These are phyloP conservation scores for Drosophila sulfurigaster DNA, from an alignment of 1,140 invertebrate genomes.

Conservation along the genomic window DNA sequence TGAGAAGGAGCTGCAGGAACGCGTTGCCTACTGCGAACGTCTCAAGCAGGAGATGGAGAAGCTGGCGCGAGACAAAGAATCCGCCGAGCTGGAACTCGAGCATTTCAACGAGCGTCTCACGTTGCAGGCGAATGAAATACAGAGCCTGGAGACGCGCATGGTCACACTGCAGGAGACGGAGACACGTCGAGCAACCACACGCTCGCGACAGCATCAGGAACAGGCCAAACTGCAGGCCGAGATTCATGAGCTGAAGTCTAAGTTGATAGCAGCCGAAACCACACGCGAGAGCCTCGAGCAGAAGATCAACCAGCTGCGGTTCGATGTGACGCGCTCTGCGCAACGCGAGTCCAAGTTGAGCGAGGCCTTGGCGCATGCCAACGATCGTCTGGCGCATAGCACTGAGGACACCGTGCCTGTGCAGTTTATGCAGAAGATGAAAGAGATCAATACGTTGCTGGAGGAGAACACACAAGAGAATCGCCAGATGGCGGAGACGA, in stretches of 20 bases:
- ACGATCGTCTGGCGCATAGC: slow-evolving; percentile 63
- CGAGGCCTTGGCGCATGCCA: slow-evolving; percentile 71
- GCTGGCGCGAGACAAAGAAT: slow-evolving; percentile 75
- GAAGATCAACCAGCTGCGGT: slow-evolving; percentile 67
- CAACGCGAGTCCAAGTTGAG: slow-evolving; percentile 78
- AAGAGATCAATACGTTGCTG: slow-evolving; percentile 86
- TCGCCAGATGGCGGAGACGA: slow-evolving; percentile 85
- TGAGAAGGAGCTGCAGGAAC: slow-evolving; percentile 86
- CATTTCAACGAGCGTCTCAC: slow-evolving; percentile 80
- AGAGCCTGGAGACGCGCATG: slow-evolving; percentile 75
- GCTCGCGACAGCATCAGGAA: slow-evolving; percentile 76
- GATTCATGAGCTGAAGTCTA: slow-evolving; percentile 72
- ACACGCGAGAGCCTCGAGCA: slow-evolving; percentile 63
- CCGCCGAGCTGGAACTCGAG: slow-evolving; percentile 72
- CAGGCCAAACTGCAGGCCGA: slow-evolving; percentile 71
- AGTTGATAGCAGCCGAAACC: slow-evolving; percentile 55
- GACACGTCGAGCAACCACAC: slow-evolving; percentile 64
- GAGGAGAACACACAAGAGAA: slow-evolving; percentile 86
- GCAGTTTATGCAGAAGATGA: slow-evolving; percentile 86
- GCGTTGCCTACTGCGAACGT: slow-evolving; percentile 86
- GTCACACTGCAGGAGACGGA: slow-evolving; percentile 78
- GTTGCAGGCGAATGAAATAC: slow-evolving; percentile 74
- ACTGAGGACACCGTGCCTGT: slow-evolving; percentile 83
- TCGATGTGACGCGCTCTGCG: slow-evolving; percentile 71
- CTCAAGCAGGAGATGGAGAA: slow-evolving; percentile 85